phyloP scores from a whole-genome alignment of 2,113 vertebrate genomes.

The Lota lota region DNA sequence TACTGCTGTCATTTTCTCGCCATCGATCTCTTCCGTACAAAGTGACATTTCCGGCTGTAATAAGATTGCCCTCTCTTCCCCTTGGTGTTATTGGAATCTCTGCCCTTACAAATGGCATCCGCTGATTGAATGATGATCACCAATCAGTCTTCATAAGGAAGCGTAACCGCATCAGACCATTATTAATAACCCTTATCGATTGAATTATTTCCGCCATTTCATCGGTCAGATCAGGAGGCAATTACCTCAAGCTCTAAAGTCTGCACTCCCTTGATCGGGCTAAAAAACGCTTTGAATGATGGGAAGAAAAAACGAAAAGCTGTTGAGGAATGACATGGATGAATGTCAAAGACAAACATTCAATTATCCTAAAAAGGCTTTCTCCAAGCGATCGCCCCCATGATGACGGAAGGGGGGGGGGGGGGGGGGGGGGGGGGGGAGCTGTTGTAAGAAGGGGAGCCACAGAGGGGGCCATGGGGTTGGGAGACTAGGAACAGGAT shows the following conservation, averaged over 20 bases:
- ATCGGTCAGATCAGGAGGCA: conserved; percentile 22
- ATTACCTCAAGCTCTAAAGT: conserved; percentile 36
- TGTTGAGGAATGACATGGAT: conserved; percentile 41
- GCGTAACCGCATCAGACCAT: conserved; percentile 3
- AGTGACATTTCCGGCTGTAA: neutral
- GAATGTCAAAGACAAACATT: conserved; percentile 56
- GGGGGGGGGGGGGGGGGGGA: neutral
- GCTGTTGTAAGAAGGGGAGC: neutral
- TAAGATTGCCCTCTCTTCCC: neutral
- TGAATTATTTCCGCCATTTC: conserved; percentile 43
- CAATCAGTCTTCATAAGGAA: conserved; percentile 23
- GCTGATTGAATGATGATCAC: neutral
- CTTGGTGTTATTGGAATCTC: conserved; percentile 1
- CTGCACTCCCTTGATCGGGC: conserved; percentile 29
- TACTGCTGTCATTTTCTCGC: no score
- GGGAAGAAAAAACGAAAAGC: conserved; percentile 17
- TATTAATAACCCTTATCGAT: conserved; percentile 31
- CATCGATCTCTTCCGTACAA: no score
- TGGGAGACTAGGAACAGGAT: neutral
- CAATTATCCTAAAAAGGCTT: conserved; percentile 50
- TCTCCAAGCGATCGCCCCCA: conserved; percentile 47
- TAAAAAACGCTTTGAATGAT: conserved; percentile 14
- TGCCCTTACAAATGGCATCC: conserved; percentile 9
- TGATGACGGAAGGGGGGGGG: conserved; percentile 15
- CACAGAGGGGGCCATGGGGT: neutral